These are phyloP conservation scores for Spisula solida DNA, from an alignment of 2,888 invertebrate species.

Conservation along the genomic window DNA sequence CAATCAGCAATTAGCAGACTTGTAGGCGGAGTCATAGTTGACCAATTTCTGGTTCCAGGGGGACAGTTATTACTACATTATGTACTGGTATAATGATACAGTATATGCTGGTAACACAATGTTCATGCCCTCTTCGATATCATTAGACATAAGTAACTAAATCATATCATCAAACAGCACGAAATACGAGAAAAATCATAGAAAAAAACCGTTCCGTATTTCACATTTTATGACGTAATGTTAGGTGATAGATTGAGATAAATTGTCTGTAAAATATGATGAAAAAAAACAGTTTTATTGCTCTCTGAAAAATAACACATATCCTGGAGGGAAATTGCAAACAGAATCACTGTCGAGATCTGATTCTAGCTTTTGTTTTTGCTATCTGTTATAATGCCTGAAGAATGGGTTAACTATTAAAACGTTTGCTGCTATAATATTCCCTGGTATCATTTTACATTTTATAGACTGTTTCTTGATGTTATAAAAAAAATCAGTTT, in stretches of 20 bases:
- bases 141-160: no score
- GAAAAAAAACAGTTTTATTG: background rate
- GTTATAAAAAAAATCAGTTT: no score
- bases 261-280: conserved; percentile 11
- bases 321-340: background rate
- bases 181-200: background rate
- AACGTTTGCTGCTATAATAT: background rate
- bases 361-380: background rate
- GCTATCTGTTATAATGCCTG: background rate
- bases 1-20: no score
- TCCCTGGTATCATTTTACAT: no score
- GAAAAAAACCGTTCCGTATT: background rate
- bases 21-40: no score
- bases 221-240: background rate
- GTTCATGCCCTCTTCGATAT: no score
- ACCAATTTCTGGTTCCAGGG: no score
- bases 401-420: background rate
- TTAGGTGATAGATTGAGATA: background rate
- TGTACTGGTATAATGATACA: no score
- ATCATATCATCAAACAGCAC: background rate
- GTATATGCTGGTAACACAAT: no score
- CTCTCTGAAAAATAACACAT: background rate
- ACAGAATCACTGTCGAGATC: background rate
- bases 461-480: no score
- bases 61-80: no score